These are phyloP conservation scores for Rhynchopsitta pachyrhyncha DNA, from an alignment of 2,113 vertebrate genomes.

Conservation along the genomic window DNA sequence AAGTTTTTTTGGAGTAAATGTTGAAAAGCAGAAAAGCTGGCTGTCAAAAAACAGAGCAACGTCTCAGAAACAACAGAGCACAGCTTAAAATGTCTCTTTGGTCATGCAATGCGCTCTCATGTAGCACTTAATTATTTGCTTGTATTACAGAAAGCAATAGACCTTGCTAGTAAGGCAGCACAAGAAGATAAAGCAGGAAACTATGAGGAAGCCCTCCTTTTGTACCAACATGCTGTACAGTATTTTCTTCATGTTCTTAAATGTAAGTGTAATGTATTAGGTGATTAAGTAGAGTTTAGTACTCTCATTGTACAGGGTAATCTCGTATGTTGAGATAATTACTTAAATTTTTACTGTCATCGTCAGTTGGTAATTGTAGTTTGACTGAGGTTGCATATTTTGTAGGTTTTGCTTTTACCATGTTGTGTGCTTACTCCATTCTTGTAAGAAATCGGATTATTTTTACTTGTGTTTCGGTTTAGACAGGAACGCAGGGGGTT, in stretches of 20 bases:
- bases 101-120: not conserved
- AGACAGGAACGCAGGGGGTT: not conserved
- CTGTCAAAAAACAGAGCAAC: not conserved
- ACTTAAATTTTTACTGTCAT: not conserved
- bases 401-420: not conserved
- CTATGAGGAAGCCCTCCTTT: slow-evolving; percentile 89
- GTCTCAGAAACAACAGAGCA: too few species aligned
- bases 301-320: not conserved
- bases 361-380: not conserved
- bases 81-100: not conserved
- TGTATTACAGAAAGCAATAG: slow-evolving; percentile 91
- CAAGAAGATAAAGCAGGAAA: slow-evolving; percentile 91
- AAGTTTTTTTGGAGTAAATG: not conserved
- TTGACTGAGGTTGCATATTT: not conserved
- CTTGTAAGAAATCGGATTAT: not conserved
- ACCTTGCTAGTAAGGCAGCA: slow-evolving; percentile 88
- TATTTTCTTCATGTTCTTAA: slow-evolving; percentile 94
- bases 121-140: not conserved
- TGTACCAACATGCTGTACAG: slow-evolving; percentile 93
- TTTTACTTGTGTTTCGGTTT: not conserved
- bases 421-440: not conserved
- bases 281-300: not conserved
- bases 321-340: not conserved
- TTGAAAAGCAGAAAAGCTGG: not conserved
- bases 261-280: slow-evolving; percentile 77